Evolutionary conservation across 2,797 vertebrate species (phyloP).

Genomic region (Acrossocheilus wenchowensis): DNA sequence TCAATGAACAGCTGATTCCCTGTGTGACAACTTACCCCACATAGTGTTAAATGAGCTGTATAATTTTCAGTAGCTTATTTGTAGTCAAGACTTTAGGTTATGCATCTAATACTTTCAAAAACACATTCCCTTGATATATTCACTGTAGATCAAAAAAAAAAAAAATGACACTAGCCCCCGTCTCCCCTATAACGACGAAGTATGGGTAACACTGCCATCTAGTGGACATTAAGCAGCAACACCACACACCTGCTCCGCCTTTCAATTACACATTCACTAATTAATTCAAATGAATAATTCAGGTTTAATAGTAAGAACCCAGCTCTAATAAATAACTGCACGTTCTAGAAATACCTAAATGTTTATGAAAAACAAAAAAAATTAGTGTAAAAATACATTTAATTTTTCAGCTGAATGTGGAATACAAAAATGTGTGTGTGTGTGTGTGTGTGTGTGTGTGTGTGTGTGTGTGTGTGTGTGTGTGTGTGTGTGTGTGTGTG

Average conservation of each 20-base stretch:
- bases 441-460: not conserved
- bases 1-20: not conserved
- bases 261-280: not conserved
- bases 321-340: not conserved
- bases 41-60: not conserved
- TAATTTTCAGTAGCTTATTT: not conserved
- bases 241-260: not conserved
- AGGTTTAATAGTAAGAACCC: not conserved
- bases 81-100: too few relatives aligned
- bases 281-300: not conserved
- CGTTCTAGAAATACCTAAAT: not conserved
- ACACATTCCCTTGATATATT: not conserved
- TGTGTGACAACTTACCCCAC: not conserved
- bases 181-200: not conserved
- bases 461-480: not conserved
- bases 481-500: too few relatives aligned
- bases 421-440: not conserved
- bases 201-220: conserved; percentile 37
- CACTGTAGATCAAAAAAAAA: not conserved
- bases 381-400: not conserved
- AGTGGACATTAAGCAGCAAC: not conserved
- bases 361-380: not conserved
- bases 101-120: not conserved
- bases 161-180: not conserved
- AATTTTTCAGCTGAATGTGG: not conserved